Percentiles rank a stretch among this genome's conserved stretches.
phyloP scores from a whole-genome alignment of 2,797 vertebrate genomes.

The Pseudochaenichthys georgianus region DNA sequence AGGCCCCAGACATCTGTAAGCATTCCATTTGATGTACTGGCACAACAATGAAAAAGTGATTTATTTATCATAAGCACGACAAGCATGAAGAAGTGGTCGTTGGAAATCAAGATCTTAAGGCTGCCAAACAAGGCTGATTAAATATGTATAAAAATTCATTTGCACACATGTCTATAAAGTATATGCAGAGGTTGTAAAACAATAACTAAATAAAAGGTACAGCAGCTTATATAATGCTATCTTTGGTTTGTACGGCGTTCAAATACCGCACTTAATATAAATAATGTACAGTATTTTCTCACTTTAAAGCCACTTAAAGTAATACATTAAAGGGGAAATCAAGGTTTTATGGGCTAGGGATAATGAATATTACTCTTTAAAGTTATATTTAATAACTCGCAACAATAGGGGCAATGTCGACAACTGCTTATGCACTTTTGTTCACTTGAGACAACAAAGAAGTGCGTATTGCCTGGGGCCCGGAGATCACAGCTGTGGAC shows the following conservation, averaged over 20 bases:
- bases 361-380: conserved; percentile 14
- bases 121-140: too few relatives aligned
- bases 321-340: background rate
- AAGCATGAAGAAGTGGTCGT: too few relatives aligned
- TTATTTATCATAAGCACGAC: too few relatives aligned
- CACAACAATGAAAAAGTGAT: conserved; percentile 7
- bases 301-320: conserved; percentile 15
- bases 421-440: conserved; percentile 7
- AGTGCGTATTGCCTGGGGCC: background rate
- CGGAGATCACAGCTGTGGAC: conserved; percentile 1
- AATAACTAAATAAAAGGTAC: too few relatives aligned
- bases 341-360: background rate
- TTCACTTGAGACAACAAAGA: background rate
- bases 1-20: background rate
- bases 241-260: background rate
- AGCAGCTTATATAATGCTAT: background rate
- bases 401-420: background rate
- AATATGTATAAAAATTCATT: too few relatives aligned
- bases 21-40: background rate
- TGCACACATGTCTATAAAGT: too few relatives aligned
- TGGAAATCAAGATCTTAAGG: too few relatives aligned
- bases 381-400: conserved; percentile 15
- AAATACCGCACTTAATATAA: background rate
- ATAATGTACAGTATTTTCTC: conserved; percentile 3
- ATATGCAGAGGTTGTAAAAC: too few relatives aligned